These are phyloP conservation scores for Urechis unicinctus DNA, from an alignment of 2,888 invertebrate genomes.

Conservation along the genomic window DNA sequence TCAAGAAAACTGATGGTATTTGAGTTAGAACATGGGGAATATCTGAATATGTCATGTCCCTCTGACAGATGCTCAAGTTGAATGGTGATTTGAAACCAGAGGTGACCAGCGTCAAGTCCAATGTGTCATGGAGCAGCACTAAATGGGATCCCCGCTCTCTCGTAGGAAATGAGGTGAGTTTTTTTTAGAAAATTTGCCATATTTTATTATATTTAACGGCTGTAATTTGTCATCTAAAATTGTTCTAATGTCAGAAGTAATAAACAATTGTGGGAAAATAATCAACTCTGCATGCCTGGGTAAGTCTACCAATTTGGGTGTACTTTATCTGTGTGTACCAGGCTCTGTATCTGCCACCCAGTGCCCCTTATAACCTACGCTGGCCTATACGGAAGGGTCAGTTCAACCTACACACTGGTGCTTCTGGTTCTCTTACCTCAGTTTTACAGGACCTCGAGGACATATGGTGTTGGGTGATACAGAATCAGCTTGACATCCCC, in stretches of 20 bases:
- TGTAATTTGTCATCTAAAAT: neutral
- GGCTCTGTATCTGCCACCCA: constrained; percentile 55
- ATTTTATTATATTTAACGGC: neutral
- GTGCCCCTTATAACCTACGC: constrained; percentile 72
- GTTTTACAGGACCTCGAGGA: constrained; percentile 78
- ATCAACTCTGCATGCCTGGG: neutral
- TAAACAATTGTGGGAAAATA: neutral
- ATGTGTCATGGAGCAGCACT: neutral
- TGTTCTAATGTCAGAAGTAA: neutral
- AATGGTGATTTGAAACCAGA: neutral
- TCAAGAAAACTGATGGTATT: too few species aligned
- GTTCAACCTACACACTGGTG: constrained; percentile 73
- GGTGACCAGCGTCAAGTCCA: neutral
- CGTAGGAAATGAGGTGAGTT: constrained; percentile 2
- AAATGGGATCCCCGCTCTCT: neutral
- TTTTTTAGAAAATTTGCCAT: neutral
- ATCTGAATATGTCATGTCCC: too few species aligned
- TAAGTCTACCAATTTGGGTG: neutral
- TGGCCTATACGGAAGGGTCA: constrained; percentile 85
- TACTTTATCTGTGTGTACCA: constrained; percentile 24
- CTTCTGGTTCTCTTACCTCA: constrained; percentile 79
- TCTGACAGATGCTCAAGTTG: neutral
- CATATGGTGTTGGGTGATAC: constrained; percentile 80
- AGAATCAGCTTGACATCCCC: constrained; percentile 70
- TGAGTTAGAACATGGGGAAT: too few species aligned